Evolutionary conservation across 35 echinoderm and acorn worm species (phyloP).

Genomic region (Lytechinus pictus): DNA sequence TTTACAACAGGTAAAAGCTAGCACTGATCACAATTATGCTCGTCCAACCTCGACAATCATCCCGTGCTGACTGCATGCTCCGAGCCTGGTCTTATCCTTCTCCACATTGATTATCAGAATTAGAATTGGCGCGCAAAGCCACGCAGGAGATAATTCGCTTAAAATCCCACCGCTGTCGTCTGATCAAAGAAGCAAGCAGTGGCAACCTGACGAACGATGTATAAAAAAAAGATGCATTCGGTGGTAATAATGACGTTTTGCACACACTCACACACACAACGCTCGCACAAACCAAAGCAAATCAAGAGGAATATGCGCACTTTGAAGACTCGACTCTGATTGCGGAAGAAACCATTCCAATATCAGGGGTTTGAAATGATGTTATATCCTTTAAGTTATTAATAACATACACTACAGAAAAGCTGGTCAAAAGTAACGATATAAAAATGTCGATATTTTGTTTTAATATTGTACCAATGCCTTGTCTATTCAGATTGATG

Average conservation of each 20-base stretch:
- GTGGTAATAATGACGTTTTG: not conserved
- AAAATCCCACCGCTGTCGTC: constrained; percentile 28
- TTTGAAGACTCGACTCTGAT: not conserved
- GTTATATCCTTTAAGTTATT: too few species aligned
- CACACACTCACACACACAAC: not conserved
- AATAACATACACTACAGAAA: too few species aligned
- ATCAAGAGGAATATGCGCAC: not conserved
- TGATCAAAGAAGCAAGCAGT: not conserved
- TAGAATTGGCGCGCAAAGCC: constrained; percentile 33
- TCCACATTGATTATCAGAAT: constrained; percentile 16
- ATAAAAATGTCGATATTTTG: too few species aligned
- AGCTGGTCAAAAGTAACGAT: too few species aligned
- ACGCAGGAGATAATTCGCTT: constrained; percentile 16
- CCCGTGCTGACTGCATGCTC: not conserved
- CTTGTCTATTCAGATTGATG: too few species aligned
- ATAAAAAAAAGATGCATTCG: not conserved
- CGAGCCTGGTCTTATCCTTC: not conserved
- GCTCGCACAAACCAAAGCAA: not conserved
- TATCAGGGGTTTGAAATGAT: not conserved
- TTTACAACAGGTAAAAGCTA: not conserved
- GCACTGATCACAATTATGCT: not conserved
- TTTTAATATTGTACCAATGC: too few species aligned
- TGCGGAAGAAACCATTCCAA: constrained; percentile 32
- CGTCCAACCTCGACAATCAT: not conserved
- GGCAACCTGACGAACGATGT: not conserved